A percentile compares a stretch with the other conserved stretches of the same genome.
Conservation (phyloP, 2,797 vertebrate genomes). For the Pseudotriccus pelzelni region DNA sequence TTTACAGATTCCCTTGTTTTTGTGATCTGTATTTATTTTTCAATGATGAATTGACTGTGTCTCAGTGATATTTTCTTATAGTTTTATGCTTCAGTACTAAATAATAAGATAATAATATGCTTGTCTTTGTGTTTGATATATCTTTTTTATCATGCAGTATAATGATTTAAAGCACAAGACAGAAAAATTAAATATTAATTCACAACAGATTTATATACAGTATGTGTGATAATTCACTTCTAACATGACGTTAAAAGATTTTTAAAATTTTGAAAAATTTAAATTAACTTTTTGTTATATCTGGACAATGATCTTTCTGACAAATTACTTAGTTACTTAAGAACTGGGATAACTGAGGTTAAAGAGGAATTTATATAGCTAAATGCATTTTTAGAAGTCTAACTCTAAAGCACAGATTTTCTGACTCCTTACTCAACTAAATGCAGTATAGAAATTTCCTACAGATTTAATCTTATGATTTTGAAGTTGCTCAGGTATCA, state of each 20-base stretch:
- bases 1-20: background rate
- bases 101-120: background rate
- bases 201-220: background rate
- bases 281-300: background rate
- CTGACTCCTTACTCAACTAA: background rate
- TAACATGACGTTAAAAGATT: background rate
- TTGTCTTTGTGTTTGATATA: background rate
- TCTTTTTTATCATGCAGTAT: background rate
- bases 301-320: background rate
- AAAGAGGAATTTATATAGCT: background rate
- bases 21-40: background rate
- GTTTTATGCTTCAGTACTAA: background rate
- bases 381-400: background rate
- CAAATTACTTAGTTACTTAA: background rate
- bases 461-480: background rate
- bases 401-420: background rate
- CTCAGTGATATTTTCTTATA: background rate
- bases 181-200: background rate
- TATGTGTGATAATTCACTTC: background rate
- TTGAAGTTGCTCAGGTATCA: background rate
- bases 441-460: background rate
- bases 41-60: background rate
- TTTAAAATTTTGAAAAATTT: background rate
- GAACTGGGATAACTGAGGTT: background rate
- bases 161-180: background rate